These are phyloP conservation scores for Sebastes trivittatus DNA, from an alignment of 2,797 vertebrate species.

Conservation along the genomic window DNA sequence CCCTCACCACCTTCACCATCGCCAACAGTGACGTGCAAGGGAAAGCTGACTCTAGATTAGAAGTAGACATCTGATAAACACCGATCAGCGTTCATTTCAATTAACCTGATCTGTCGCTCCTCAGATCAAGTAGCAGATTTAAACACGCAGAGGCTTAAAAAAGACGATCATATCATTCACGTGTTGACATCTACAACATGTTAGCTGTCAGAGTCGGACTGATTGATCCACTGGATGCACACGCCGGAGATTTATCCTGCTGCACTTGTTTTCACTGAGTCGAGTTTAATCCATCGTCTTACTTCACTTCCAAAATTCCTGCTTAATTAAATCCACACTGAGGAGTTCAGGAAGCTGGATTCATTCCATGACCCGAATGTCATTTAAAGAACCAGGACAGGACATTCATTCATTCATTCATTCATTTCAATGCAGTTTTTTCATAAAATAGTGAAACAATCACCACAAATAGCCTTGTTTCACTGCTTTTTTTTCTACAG, in stretches of 20 bases:
- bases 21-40: not conserved
- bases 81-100: not conserved
- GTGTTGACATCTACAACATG: not conserved
- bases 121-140: not conserved
- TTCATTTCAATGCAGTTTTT: not conserved
- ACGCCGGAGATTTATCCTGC: constrained; percentile 12
- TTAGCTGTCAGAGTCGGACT: not conserved
- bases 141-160: not conserved
- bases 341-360: constrained; percentile 39
- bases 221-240: not conserved
- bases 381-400: constrained; percentile 25
- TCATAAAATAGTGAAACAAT: not conserved
- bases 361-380: constrained; percentile 33
- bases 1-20: not conserved
- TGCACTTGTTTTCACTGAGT: constrained; percentile 34
- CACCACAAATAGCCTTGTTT: not conserved
- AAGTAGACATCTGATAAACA: not conserved
- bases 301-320: constrained; percentile 55
- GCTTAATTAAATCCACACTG: constrained; percentile 73
- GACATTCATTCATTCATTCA: not conserved
- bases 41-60: not conserved
- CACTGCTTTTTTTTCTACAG: not conserved
- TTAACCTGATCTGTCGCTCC: not conserved
- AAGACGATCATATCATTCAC: not conserved
- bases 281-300: constrained; percentile 59